Percentiles rank a stretch among this genome's conserved stretches.
phyloP scores from a whole-genome alignment of 2,888 invertebrate genomes.

The Torymus tubicola region DNA sequence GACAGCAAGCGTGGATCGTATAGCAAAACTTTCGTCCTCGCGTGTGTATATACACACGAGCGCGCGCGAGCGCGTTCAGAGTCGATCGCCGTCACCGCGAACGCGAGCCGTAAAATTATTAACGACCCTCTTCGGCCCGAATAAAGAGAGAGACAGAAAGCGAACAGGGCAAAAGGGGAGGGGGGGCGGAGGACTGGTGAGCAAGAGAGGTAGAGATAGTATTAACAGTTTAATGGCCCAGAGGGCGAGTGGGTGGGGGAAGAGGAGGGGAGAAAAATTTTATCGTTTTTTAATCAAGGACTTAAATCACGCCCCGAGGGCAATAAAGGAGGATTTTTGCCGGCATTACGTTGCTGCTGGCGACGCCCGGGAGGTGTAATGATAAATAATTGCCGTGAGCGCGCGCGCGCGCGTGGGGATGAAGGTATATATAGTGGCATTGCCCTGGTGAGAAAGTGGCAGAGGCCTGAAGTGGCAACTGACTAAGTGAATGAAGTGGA shows the following conservation, averaged over 20 bases:
- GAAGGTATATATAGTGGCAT: too few species aligned
- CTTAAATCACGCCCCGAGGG: conserved; percentile 34
- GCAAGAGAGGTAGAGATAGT: conserved; percentile 38
- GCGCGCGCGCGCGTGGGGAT: too few species aligned
- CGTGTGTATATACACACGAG: not conserved
- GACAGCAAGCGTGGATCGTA: not conserved
- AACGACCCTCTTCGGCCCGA: conserved; percentile 56
- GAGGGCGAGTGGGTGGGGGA: conserved; percentile 46
- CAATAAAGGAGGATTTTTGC: conserved; percentile 38
- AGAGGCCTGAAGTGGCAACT: too few species aligned
- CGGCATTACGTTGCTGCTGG: too few species aligned
- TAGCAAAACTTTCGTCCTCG: too few species aligned
- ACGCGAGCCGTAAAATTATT: conserved; percentile 56
- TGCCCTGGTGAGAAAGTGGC: too few species aligned
- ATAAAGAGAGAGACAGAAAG: conserved; percentile 25
- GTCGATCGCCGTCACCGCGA: too few species aligned
- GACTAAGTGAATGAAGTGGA: too few species aligned
- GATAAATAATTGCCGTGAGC: too few species aligned
- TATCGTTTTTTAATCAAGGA: conserved; percentile 54
- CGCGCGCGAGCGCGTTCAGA: conserved; percentile 11
- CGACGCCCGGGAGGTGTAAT: too few species aligned
- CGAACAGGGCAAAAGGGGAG: conserved; percentile 5
- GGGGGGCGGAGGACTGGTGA: conserved; percentile 22
- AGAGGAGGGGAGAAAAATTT: conserved; percentile 44
- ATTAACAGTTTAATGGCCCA: conserved; percentile 52